Conservation (phyloP, 2,113 vertebrate genomes). For the Glaucomys volans region DNA sequence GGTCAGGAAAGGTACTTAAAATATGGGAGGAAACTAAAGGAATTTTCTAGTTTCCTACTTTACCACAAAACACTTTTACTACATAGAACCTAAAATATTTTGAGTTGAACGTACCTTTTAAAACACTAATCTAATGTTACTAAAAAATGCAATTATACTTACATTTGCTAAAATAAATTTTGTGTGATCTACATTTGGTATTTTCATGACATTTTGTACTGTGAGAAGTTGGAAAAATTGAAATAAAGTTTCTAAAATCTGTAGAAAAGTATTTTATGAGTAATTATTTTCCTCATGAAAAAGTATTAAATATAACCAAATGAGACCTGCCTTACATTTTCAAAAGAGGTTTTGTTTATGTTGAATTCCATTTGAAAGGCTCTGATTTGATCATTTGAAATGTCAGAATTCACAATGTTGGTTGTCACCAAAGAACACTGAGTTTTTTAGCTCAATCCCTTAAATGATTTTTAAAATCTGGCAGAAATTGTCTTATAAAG, state of each 20-base stretch:
- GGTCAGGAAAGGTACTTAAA: neutral
- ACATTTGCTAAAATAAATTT: constrained; percentile 8
- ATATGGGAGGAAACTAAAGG: neutral
- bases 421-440: neutral
- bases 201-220: constrained; percentile 35
- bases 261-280: neutral
- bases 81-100: neutral
- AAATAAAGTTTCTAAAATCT: constrained; percentile 47
- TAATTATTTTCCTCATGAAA: neutral
- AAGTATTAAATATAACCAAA: neutral
- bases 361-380: neutral
- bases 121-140: neutral
- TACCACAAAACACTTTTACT: neutral
- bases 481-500: neutral
- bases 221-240: neutral
- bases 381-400: neutral
- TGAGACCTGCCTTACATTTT: neutral
- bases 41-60: constrained; percentile 18
- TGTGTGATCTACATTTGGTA: neutral
- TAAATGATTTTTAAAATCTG: neutral
- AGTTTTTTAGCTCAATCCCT: neutral
- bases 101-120: constrained; percentile 3
- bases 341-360: neutral
- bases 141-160: neutral
- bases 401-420: neutral